Conservation (phyloP, 1,140 invertebrate species). For the Drosophila mauritiana region DNA sequence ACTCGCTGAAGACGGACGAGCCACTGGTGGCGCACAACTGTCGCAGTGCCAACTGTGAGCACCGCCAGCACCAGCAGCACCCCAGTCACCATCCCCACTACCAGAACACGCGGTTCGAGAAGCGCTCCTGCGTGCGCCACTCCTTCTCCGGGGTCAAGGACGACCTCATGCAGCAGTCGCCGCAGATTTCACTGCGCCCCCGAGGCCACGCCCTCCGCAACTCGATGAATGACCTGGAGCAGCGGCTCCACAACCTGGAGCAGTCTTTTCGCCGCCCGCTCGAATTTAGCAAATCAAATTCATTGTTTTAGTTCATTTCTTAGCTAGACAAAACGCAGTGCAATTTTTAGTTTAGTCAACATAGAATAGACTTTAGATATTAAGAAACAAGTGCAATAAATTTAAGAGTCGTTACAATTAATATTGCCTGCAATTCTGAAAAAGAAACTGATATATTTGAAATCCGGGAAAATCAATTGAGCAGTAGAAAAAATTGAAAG, state of each 20-base stretch:
- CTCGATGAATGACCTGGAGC: constrained; percentile 83
- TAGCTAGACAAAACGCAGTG: constrained; percentile 45
- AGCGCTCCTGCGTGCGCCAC: constrained; percentile 75
- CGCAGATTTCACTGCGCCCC: constrained; percentile 73
- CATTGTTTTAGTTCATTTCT: constrained; percentile 62
- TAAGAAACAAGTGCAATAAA: constrained; percentile 69
- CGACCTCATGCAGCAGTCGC: constrained; percentile 79
- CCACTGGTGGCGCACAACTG: constrained; percentile 72
- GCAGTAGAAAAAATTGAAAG: too few species aligned
- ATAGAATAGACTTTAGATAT: constrained; percentile 31
- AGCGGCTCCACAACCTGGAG: constrained; percentile 79
- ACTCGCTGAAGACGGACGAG: constrained; percentile 86
- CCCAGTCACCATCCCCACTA: constrained; percentile 60
- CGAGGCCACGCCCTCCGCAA: constrained; percentile 77
- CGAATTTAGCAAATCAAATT: constrained; percentile 78
- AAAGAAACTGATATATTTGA: too few species aligned
- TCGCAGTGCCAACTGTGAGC: constrained; percentile 87
- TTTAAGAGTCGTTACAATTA: background rate
- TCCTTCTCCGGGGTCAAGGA: constrained; percentile 84
- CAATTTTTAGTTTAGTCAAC: constrained; percentile 53
- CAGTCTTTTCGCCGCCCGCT: constrained; percentile 80
- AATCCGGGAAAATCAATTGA: too few species aligned
- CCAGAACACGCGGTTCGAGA: constrained; percentile 81
- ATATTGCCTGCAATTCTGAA: too few species aligned
- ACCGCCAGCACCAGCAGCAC: constrained; percentile 41